Evolutionary conservation across 2,113 vertebrate genomes (phyloP).

Genomic region (Eulemur rufifrons): DNA sequence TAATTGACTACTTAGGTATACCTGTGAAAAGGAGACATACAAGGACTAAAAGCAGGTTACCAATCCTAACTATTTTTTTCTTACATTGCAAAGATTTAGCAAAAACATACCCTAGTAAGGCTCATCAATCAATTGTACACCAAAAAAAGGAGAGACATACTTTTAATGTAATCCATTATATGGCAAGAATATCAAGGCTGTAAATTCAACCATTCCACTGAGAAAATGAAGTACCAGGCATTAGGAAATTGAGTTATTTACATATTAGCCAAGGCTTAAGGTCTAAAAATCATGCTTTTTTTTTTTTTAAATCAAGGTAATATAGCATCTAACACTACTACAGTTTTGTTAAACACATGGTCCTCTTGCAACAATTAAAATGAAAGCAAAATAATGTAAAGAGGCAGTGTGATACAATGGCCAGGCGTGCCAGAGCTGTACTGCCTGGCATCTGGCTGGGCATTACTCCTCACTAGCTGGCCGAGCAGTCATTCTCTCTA

Average conservation of each 20-base stretch:
- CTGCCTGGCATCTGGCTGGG: fast-evolving
- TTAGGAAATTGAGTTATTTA: neutral
- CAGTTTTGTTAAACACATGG: neutral
- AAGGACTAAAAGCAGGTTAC: neutral
- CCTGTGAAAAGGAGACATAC: neutral
- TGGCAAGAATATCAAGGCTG: neutral
- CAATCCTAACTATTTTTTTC: neutral
- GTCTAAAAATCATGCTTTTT: neutral
- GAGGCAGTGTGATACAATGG: fast-evolving
- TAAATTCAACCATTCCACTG: neutral
- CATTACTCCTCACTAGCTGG: neutral
- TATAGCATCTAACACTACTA: neutral
- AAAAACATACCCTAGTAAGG: neutral
- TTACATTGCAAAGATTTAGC: neutral
- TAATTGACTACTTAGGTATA: neutral
- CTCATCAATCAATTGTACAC: neutral
- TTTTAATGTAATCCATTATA: neutral
- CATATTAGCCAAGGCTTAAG: neutral
- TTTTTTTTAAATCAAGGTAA: neutral
- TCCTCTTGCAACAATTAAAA: neutral
- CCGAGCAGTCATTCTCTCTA: fast-evolving
- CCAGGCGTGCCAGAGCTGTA: fast-evolving
- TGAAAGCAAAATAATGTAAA: neutral
- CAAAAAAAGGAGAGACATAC: neutral
- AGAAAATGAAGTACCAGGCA: neutral